Evolutionary conservation across 1,140 invertebrate genomes (phyloP), one percentile per base, ranked within the genome.

Genomic region (Tetraneura akinire): DNA sequence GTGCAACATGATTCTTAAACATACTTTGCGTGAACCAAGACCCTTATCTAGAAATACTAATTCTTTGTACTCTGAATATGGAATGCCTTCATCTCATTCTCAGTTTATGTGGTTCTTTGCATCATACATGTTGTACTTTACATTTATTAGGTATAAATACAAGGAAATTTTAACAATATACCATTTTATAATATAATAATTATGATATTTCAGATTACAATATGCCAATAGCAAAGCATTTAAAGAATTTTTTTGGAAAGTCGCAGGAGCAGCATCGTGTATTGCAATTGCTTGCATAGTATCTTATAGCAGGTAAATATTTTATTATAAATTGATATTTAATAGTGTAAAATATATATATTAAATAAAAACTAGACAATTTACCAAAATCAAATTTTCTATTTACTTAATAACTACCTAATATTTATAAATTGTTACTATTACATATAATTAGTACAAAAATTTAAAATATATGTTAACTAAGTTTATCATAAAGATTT

Each of bases 61-160:
- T 76, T 64, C 49, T 18, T 85, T 94, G 45, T 93, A 92, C 83
- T 91, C 91, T 83, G 94, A 96, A 87, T 96, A 95, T 90, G 95
- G 95, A 83, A 97, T 97, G 95, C 95, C 95, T 64, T 97, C 95
- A 32, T 92, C 92, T 71, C 95, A 97, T 88, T 89, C 94, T 83
- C 95, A 96, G 87, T 94, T 96, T 86, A 92, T 95, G 87, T 96
- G 93, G 92, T 97, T 96, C 87, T 96, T 96, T 87, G 90, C 93
- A 80, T 90, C 91, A 62, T 97, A 96, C 86, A 89, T 93, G 82
- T 89, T 92, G 83, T 92, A 94, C 86, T 97, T 96, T 88, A 89
- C 96, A 83, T 91, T 93, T 83, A 91, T 96, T 83, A 93, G 94
- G 94, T 96, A 88, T 88, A 84, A 82, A 62, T 23, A 0, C 1